Conservation (phyloP, 2,888 invertebrate species). For the Barypeithes pellucidus region DNA sequence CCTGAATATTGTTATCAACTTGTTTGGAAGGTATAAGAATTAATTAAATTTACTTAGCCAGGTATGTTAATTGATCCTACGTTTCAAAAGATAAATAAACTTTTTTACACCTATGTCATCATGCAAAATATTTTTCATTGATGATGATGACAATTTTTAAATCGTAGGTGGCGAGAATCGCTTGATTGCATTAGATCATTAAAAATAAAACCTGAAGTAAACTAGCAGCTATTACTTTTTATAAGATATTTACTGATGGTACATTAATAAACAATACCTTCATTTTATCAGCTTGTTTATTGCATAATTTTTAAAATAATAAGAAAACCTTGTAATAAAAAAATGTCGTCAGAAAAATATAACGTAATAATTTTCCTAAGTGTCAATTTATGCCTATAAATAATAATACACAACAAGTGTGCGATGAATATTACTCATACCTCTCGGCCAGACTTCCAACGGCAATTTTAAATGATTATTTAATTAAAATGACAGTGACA, state of each 20-base stretch:
- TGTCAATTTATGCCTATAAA: no score
- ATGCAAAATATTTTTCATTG: conserved; percentile 22
- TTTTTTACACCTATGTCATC: conserved; percentile 39
- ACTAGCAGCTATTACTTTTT: not conserved
- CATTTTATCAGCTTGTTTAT: not conserved
- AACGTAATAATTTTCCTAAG: conserved; percentile 11
- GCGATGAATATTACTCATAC: conserved; percentile 22
- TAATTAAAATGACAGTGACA: conserved; percentile 5
- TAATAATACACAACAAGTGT: conserved; percentile 24
- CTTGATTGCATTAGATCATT: conserved; percentile 10
- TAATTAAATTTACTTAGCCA: conserved; percentile 38
- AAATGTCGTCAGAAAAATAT: not conserved
- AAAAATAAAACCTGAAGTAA: not conserved
- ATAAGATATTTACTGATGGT: not conserved
- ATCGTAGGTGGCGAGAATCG: not conserved
- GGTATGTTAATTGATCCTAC: conserved; percentile 31
- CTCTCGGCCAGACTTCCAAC: conserved; percentile 2
- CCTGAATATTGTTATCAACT: conserved; percentile 33
- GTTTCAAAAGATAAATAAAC: conserved; percentile 29
- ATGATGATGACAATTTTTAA: conserved; percentile 13
- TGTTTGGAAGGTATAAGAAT: conserved; percentile 29
- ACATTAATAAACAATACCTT: conserved; percentile 10
- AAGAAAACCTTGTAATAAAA: conserved; percentile 1
- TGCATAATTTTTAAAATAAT: conserved; percentile 9
- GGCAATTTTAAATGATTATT: conserved; percentile 7